These are phyloP conservation scores for Caenorhabditis sp. DNA, from an alignment of 2,888 invertebrate genomes.

Conservation along the genomic window DNA sequence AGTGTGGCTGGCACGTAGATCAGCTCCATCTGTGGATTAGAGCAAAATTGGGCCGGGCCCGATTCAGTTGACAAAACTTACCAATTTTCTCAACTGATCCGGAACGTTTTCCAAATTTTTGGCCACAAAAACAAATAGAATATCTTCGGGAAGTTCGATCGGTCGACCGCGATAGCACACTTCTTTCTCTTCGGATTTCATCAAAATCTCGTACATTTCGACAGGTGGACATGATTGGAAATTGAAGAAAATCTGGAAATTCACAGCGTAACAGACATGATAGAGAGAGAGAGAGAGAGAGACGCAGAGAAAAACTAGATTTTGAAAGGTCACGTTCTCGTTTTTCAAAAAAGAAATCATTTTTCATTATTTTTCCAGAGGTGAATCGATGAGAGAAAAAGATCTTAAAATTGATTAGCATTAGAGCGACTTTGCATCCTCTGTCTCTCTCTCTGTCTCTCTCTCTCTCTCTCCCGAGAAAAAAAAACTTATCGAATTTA, in stretches of 20 bases:
- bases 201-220: conserved; percentile 42
- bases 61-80: conserved; percentile 2
- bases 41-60: too few relatives aligned
- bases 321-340: too few relatives aligned
- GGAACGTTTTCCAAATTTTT: conserved; percentile 16
- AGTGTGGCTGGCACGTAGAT: conserved; percentile 18
- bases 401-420: too few relatives aligned
- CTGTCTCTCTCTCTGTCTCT: too few relatives aligned
- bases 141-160: conserved; percentile 43
- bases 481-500: too few relatives aligned
- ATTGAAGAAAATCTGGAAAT: conserved; percentile 36
- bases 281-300: too few relatives aligned
- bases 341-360: too few relatives aligned
- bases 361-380: too few relatives aligned
- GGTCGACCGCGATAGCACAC: conserved; percentile 26
- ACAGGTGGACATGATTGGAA: conserved; percentile 25
- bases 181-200: conserved; percentile 39
- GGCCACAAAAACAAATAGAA: conserved; percentile 41
- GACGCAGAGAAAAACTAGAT: too few relatives aligned
- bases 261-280: too few relatives aligned
- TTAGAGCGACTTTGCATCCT: too few relatives aligned
- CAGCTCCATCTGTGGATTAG: conserved; percentile 41
- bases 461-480: not conserved
- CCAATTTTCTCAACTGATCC: conserved; percentile 39
- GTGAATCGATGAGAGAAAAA: too few relatives aligned